Evolutionary conservation across 1,140 invertebrate genomes (phyloP).

Genomic region (Whitmania pigra): DNA sequence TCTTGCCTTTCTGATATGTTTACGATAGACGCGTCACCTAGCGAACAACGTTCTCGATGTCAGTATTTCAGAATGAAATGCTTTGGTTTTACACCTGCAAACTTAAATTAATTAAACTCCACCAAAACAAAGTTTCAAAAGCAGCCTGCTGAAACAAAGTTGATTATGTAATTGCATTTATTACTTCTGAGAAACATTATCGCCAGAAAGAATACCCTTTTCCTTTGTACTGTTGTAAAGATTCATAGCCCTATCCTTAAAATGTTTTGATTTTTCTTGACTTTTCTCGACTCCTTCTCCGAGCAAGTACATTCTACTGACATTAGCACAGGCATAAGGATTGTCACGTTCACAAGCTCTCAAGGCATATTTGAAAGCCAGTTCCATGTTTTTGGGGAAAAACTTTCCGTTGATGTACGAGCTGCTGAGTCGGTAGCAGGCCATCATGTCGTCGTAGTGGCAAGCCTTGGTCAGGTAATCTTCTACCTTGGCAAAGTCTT

Average conservation of each 20-base stretch:
- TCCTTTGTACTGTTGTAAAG: conserved; percentile 55
- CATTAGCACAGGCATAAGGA: conserved; percentile 69
- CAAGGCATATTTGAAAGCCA: conserved; percentile 60
- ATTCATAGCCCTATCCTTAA: conserved; percentile 55
- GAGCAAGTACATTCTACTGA: conserved; percentile 63
- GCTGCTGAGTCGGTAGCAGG: conserved; percentile 66
- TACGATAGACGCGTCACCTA: too few species aligned
- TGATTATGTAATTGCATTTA: too few species aligned
- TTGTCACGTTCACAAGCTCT: conserved; percentile 67
- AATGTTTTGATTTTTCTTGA: conserved; percentile 55
- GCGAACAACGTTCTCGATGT: too few species aligned
- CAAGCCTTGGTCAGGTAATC: conserved; percentile 60
- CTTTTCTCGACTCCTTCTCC: conserved; percentile 57
- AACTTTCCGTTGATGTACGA: conserved; percentile 60
- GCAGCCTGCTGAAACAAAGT: too few species aligned
- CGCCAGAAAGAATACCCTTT: conserved; percentile 15
- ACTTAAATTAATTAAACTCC: too few species aligned
- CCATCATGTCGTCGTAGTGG: conserved; percentile 51
- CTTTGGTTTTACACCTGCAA: too few species aligned
- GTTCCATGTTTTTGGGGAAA: conserved; percentile 56
- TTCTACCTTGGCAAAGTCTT: conserved; percentile 46
- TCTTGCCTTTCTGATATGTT: too few species aligned
- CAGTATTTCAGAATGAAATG: too few species aligned
- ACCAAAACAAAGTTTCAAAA: too few species aligned
- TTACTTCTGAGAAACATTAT: not conserved